Evolutionary conservation across 2,888 invertebrate species (phyloP), one percentile per base, ranked within the genome.

Genomic region (Synergus japonicus): DNA sequence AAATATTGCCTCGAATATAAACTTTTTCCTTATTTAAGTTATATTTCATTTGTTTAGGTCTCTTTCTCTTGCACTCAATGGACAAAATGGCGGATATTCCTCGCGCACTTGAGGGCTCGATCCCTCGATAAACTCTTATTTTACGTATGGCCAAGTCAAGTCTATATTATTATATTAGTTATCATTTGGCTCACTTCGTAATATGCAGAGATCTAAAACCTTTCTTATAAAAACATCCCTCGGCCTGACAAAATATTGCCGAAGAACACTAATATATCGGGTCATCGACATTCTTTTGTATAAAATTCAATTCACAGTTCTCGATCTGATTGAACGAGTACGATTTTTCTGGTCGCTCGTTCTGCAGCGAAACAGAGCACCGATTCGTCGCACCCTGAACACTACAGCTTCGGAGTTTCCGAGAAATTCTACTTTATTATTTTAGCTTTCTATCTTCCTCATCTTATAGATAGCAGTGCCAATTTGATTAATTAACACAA

Each of bases 1-100:
- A 91, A 92, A 91, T 91, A 91, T 91, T 90, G 91, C 91, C 90
- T 90, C 90, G 88, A 91, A 91, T 91, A 91, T 89, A 91, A 91
- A 91, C 87, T 86, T 86, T 86, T 86, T 84, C 82, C 79, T 83
- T 63, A 76, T 80, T 63, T 77, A 73, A 49, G 73, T 73, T 58
- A 73, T 78, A 79, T 80, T 76, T 86, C 82, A 83, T 85, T 83
- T 79, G 58, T 65, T 84, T 84, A 85, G 81, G 78, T 85, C 79
- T 84, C 83, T 82, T 58, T 54, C 29, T 67, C 78, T 66, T 76
- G 76, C 79, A 79, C 37, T 73, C 76, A 85, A 85, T 87, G 88
- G 89, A 90, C 87, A 88, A 89, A 88, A 86, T 85, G 84, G 85
- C 85, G 88, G 84, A 84, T 83, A 84, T 83, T 81, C 82, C 82